Percentiles rank a stretch among this genome's conserved stretches.
Conservation (phyloP, 2,888 invertebrate genomes). For the Harpagoxenus sublaevis region DNA sequence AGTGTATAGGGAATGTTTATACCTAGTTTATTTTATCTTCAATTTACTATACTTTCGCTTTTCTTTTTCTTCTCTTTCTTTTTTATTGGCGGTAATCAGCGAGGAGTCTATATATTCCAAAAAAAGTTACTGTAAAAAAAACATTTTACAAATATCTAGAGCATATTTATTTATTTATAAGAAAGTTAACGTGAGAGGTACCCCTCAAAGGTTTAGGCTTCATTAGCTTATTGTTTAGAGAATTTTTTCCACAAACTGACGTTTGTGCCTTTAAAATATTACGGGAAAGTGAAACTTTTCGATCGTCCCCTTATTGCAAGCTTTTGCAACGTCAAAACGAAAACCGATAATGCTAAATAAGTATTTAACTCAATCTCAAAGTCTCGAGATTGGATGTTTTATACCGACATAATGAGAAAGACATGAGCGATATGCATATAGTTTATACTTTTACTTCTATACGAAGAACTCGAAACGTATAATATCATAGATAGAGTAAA, state of each 20-base stretch:
- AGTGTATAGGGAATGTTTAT: not conserved
- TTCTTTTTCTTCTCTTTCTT: not conserved
- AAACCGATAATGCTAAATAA: not conserved
- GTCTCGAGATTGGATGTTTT: not conserved
- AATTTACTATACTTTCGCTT: not conserved
- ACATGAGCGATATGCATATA: not conserved
- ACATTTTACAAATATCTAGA: not conserved
- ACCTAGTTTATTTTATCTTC: not conserved
- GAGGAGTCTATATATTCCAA: not conserved
- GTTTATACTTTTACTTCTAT: not conserved
- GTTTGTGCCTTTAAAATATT: not conserved
- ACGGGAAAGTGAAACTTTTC: not conserved
- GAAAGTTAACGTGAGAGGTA: not conserved
- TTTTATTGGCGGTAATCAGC: not conserved
- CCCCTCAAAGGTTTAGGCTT: conserved; percentile 1
- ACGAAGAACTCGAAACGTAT: not conserved
- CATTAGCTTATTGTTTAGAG: not conserved
- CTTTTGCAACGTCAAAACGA: not conserved
- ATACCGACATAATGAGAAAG: not conserved
- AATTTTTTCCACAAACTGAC: not conserved
- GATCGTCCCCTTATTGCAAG: not conserved
- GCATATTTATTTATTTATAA: conserved; percentile 18
- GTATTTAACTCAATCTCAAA: not conserved
- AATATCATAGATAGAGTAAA: not conserved
- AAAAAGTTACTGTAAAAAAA: not conserved